Percentiles rank a stretch among this genome's conserved stretches.
These are phyloP conservation scores for Catocala fraxini DNA, from an alignment of 2,888 invertebrate genomes.

Conservation along the genomic window DNA sequence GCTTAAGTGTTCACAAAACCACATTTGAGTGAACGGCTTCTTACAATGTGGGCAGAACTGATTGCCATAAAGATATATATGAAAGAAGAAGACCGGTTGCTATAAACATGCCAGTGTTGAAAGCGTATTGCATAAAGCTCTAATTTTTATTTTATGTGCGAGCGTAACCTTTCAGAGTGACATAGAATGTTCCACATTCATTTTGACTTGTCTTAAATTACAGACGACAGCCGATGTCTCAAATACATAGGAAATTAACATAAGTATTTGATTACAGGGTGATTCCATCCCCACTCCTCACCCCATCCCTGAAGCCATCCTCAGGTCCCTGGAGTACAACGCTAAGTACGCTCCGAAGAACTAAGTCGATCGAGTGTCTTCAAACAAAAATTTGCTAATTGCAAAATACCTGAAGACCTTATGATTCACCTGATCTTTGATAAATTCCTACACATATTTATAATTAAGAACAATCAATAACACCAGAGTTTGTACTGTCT, in stretches of 20 bases:
- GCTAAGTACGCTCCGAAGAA: slow-evolving; percentile 51
- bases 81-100: slow-evolving; percentile 11
- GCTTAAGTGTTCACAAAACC: too few species aligned
- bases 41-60: too few species aligned
- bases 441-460: slow-evolving; percentile 8
- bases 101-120: background rate
- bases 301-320: slow-evolving; percentile 83
- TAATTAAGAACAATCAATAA: slow-evolving; percentile 4
- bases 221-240: too few species aligned
- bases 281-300: slow-evolving; percentile 83
- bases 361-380: slow-evolving; percentile 30
- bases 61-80: background rate
- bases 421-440: too few species aligned
- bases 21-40: too few species aligned
- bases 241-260: too few species aligned
- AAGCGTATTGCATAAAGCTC: background rate
- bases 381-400: slow-evolving; percentile 1
- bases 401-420: too few species aligned
- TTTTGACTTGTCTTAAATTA: too few species aligned
- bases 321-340: slow-evolving; percentile 74
- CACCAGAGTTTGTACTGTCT: background rate
- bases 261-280: slow-evolving; percentile 15
- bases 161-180: background rate
- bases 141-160: background rate
- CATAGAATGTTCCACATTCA: too few species aligned